Evolutionary conservation across 1,140 invertebrate species (phyloP), one percentile per base, ranked within the genome.

Genomic region (Yoshiicerus persimilis): DNA sequence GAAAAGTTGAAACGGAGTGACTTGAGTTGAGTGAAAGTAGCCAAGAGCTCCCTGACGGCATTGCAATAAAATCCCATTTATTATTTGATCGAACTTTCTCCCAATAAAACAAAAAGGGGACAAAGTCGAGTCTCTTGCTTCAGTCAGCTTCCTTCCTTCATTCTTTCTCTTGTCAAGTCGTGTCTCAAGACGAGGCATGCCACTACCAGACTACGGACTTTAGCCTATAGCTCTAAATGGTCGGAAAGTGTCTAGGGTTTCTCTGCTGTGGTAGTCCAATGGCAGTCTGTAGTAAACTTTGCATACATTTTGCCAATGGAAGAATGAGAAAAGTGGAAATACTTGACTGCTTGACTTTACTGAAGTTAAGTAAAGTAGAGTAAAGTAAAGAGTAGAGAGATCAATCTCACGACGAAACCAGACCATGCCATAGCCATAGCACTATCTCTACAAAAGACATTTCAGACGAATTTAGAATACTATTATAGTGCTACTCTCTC

Each of bases 61-160:
- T 34, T 77, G 70, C 70, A 77, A 77, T 77, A 77, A 77, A 77
- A 77, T 36, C 70, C 70, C 70, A 77, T 77, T 77, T 77, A 77
- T 77, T 77, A 77, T 77, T 77, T 77, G 70, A 77, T 77, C 70
- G 70, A 77, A 77, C 70, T 77, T 77, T 77, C 70, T 77, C 27
- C 32, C 70, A 77, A 77, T 77, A 77, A 77, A 77, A 77, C 70
- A 77, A 77, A 77, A 77, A 77, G 70, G 70, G 70, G 70, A 77
- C 70, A 77, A 77, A 77, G 70, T 77, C 16, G 64, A 66, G 23
- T 66, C 70, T 32, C 23, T 25, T 77, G 70, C 20, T 10, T 77
- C 27, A 27, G 23, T 77, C 70, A 77, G 30, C 32, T 77, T 77
- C 30, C 32, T 36, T 77, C 32, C 70, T 77, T 77, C 32, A 66